phyloP scores from a whole-genome alignment of 1,140 invertebrate species.

The Apocrypta bakeri region DNA sequence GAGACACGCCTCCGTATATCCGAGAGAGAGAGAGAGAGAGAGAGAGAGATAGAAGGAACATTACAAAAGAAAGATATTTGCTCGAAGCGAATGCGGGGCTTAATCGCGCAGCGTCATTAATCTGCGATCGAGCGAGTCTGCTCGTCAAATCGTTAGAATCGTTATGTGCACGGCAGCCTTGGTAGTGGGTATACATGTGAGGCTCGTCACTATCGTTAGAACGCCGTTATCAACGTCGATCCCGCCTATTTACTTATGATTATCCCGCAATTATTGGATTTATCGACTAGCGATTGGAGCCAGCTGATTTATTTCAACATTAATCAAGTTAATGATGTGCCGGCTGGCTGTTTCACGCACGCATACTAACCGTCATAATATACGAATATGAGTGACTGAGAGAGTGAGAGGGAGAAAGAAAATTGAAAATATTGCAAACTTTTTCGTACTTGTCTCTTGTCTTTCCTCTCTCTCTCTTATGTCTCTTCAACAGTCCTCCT shows the following conservation, averaged over 20 bases:
- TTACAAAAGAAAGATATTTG: constrained; percentile 14
- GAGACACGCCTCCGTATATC: background rate
- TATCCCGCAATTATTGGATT: constrained; percentile 72
- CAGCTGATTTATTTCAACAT: constrained; percentile 74
- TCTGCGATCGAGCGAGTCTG: constrained; percentile 18
- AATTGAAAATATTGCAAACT: constrained; percentile 4
- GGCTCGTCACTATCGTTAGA: constrained; percentile 26
- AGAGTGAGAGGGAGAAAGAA: background rate
- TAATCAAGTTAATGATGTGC: constrained; percentile 75
- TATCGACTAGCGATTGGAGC: constrained; percentile 69
- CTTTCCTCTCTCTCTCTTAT: constrained; percentile 57
- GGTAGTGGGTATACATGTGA: background rate
- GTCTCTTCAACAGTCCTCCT: constrained; percentile 41
- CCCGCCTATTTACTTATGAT: constrained; percentile 73
- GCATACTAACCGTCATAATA: background rate
- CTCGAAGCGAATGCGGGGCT: background rate
- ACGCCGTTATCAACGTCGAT: constrained; percentile 55
- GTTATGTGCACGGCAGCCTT: background rate
- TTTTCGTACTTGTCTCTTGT: constrained; percentile 42
- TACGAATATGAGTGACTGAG: background rate
- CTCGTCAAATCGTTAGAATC: constrained; percentile 47
- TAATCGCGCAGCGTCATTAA: constrained; percentile 42
- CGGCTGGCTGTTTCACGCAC: constrained; percentile 53
- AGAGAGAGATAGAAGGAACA: no score
- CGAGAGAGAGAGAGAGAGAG: background rate